phyloP scores from a whole-genome alignment of 2,888 invertebrate species.

The Glaucopsyche alexis region DNA sequence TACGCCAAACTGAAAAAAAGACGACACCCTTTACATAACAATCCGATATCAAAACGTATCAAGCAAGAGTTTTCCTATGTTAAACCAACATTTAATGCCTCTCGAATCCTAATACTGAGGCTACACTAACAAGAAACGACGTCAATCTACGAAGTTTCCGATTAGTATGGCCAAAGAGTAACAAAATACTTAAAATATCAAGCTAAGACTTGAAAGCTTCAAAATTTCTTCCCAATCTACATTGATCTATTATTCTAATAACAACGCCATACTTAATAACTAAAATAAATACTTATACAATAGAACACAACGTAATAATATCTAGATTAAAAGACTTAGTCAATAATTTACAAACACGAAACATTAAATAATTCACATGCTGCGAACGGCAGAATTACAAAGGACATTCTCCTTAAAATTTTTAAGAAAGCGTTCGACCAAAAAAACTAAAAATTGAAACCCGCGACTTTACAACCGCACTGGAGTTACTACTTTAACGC shows the following conservation, averaged over 20 bases:
- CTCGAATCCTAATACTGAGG: neutral
- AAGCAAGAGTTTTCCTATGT: neutral
- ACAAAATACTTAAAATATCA: neutral
- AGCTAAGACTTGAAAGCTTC: neutral
- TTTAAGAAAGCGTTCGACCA: no score
- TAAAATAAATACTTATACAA: slow-evolving; percentile 69
- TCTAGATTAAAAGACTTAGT: neutral
- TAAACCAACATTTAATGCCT: slow-evolving; percentile 1
- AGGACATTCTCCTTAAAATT: neutral
- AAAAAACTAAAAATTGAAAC: no score
- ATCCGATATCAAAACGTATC: neutral
- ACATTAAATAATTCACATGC: neutral
- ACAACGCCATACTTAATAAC: slow-evolving; percentile 48
- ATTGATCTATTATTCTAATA: slow-evolving; percentile 17
- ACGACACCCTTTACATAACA: neutral
- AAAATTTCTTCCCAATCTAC: neutral
- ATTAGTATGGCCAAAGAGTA: neutral
- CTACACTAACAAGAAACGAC: neutral
- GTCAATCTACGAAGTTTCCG: neutral
- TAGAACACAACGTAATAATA: slow-evolving; percentile 51
- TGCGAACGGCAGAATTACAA: neutral
- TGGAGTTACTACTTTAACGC: no score
- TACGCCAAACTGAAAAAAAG: neutral
- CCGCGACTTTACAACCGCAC: no score
- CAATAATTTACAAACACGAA: slow-evolving; percentile 8